Percentiles rank a stretch among this genome's conserved stretches.
These are phyloP conservation scores for Clarias macrocephalus DNA, from an alignment of 2,113 vertebrate genomes.

Conservation along the genomic window DNA sequence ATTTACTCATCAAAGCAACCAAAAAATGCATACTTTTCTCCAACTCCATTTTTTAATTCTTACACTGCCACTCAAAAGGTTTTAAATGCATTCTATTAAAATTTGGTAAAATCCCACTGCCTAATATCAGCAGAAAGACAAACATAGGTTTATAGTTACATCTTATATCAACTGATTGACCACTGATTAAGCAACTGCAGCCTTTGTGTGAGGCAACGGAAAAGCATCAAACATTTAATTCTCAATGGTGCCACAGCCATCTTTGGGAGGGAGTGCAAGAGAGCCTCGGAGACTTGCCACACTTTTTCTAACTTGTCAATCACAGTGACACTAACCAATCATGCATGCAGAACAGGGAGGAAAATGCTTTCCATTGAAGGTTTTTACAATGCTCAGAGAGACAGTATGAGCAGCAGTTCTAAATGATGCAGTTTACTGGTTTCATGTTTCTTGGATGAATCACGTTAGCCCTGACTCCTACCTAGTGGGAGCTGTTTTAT, in stretches of 20 bases:
- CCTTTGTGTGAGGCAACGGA: not conserved
- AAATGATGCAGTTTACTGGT: not conserved
- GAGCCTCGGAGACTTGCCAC: not conserved
- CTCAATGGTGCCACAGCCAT: not conserved
- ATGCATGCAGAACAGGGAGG: not conserved
- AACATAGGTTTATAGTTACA: not conserved
- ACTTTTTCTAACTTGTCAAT: not conserved
- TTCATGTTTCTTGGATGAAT: not conserved
- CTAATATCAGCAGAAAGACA: not conserved
- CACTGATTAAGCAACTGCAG: not conserved
- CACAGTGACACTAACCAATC: not conserved
- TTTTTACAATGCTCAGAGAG: not conserved
- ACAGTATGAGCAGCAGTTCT: not conserved
- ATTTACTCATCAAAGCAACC: conserved; percentile 63
- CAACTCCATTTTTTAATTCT: conserved; percentile 13
- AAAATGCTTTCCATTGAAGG: not conserved
- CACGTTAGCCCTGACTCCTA: not conserved
- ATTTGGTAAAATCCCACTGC: not conserved
- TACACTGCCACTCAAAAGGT: not conserved
- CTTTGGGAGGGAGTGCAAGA: not conserved
- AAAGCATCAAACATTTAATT: not conserved
- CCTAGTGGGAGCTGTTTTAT: not conserved
- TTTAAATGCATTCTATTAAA: not conserved
- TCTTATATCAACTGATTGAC: not conserved
- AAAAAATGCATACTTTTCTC: conserved; percentile 21